A percentile compares a stretch with the other conserved stretches of the same genome.
These are phyloP conservation scores for Protula sp. DNA, from an alignment of 2,888 invertebrate genomes.

Conservation along the genomic window DNA sequence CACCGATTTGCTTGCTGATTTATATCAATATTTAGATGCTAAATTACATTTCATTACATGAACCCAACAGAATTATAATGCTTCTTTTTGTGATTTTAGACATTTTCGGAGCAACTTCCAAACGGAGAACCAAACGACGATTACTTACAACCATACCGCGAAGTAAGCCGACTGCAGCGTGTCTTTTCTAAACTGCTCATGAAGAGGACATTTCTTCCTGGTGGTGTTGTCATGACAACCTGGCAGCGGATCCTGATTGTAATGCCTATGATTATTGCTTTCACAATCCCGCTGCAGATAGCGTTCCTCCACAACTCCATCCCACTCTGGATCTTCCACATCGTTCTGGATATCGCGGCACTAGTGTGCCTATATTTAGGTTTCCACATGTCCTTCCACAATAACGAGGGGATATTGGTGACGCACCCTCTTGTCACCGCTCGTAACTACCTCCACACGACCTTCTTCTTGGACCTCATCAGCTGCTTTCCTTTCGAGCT, in stretches of 20 bases:
- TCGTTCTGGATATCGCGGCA: too few species aligned
- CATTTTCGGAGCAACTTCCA: too few species aligned
- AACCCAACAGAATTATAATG: too few species aligned
- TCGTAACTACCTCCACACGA: conserved; percentile 16
- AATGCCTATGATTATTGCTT: too few species aligned
- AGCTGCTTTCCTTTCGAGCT: conserved; percentile 21
- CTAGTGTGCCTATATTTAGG: conserved; percentile 19
- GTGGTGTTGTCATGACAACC: conserved; percentile 5
- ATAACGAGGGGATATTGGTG: conserved; percentile 17
- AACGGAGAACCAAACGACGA: not conserved
- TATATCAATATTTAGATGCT: too few species aligned
- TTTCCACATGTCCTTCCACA: conserved; percentile 20
- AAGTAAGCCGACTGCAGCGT: not conserved
- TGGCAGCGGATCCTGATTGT: conserved; percentile 10
- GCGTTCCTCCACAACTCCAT: too few species aligned
- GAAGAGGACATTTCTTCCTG: conserved; percentile 9
- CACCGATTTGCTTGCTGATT: too few species aligned
- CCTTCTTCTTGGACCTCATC: conserved; percentile 21
- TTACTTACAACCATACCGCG: conserved; percentile 4
- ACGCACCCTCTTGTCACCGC: conserved; percentile 19
- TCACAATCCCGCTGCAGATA: too few species aligned
- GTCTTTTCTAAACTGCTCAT: conserved; percentile 4
- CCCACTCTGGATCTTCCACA: too few species aligned
- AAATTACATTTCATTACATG: too few species aligned
- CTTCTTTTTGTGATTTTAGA: too few species aligned